phyloP scores from a whole-genome alignment of 1,140 invertebrate species.

The Cataglyphis hispanica region DNA sequence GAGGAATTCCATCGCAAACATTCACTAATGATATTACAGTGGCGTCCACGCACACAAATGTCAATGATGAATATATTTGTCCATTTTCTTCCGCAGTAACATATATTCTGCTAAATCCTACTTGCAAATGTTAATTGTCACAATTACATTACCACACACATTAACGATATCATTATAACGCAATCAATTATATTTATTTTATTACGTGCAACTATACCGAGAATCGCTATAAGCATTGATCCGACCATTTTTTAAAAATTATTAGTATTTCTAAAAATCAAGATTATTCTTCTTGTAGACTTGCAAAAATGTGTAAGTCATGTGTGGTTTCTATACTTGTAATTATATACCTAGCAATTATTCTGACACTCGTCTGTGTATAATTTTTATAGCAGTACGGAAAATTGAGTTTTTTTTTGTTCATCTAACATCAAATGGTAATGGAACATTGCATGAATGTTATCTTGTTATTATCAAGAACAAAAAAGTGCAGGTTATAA shows the following conservation, averaged over 20 bases:
- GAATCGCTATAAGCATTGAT: not conserved
- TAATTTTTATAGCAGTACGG: constrained; percentile 29
- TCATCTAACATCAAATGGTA: not conserved
- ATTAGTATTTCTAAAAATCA: not conserved
- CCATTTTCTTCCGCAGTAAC: not conserved
- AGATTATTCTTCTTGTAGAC: not conserved
- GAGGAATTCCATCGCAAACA: constrained; percentile 91
- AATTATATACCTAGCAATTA: constrained; percentile 21
- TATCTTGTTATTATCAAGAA: constrained; percentile 1
- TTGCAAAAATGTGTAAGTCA: not conserved
- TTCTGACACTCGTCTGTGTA: constrained; percentile 39
- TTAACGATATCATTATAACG: not conserved
- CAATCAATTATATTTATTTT: not conserved
- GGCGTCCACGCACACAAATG: constrained; percentile 77
- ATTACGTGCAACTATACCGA: constrained; percentile 21
- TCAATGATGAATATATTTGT: constrained; percentile 22
- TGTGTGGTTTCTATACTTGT: constrained; percentile 4
- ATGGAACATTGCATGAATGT: constrained; percentile 3
- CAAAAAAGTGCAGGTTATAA: not conserved
- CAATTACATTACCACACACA: not conserved
- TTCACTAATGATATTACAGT: constrained; percentile 85
- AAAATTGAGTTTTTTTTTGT: constrained; percentile 23
- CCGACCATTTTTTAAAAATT: not conserved
- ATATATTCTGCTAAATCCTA: constrained; percentile 19
- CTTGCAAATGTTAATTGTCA: constrained; percentile 7